Conservation (phyloP, 2,797 vertebrate species). For the Silurus aristotelis region DNA sequence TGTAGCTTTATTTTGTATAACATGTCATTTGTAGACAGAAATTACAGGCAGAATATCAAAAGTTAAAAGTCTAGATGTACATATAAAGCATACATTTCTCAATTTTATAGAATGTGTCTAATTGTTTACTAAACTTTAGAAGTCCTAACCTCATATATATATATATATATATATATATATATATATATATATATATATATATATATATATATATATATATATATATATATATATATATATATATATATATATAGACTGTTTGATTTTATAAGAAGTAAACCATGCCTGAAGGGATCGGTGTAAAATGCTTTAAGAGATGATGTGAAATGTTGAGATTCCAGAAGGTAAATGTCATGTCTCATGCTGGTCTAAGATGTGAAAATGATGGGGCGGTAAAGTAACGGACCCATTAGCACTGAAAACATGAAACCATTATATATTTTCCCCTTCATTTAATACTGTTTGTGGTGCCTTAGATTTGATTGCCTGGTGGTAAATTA, state of each 20-base stretch:
- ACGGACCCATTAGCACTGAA: constrained; percentile 59
- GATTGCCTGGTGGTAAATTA: constrained; percentile 70
- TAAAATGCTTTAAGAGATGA: constrained; percentile 50
- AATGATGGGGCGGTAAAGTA: constrained; percentile 56
- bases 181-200: constrained; percentile 42
- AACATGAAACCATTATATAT: constrained; percentile 57
- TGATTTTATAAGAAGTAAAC: constrained; percentile 38
- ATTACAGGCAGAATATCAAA: constrained; percentile 30
- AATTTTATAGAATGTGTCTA: constrained; percentile 57
- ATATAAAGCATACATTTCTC: constrained; percentile 55
- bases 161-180: constrained; percentile 44
- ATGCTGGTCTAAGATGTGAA: constrained; percentile 65
- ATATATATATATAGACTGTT: constrained; percentile 40
- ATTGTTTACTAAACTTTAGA: constrained; percentile 56
- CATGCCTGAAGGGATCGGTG: constrained; percentile 39
- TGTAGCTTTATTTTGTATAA: constrained; percentile 58
- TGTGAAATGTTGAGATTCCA: constrained; percentile 58
- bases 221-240: constrained; percentile 44
- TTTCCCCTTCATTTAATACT: constrained; percentile 16
- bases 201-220: constrained; percentile 43
- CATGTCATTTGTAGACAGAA: constrained; percentile 48
- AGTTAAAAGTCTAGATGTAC: constrained; percentile 52
- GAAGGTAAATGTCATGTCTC: constrained; percentile 56
- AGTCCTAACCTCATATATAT: constrained; percentile 43
- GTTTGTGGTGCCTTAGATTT: constrained; percentile 23